A percentile compares a stretch with the other conserved stretches of the same genome.
These are phyloP conservation scores for Eublepharis macularius DNA, from an alignment of 2,113 vertebrate species.

Conservation along the genomic window DNA sequence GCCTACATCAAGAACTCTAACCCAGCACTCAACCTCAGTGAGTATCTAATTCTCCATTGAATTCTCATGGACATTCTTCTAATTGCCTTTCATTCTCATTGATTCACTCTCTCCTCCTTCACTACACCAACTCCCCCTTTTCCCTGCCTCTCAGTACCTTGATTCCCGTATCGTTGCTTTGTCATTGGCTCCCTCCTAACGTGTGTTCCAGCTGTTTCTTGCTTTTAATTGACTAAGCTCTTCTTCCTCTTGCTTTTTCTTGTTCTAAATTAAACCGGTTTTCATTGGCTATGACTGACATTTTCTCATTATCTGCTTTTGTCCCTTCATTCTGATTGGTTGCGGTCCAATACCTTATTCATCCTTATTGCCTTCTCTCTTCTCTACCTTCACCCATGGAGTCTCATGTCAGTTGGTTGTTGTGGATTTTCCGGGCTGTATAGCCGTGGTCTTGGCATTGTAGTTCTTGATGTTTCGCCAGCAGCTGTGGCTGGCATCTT, in stretches of 20 bases:
- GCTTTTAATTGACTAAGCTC: slow-evolving; percentile 15
- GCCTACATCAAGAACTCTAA: slow-evolving; percentile 92
- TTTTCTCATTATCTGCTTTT: not conserved
- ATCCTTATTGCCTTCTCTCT: not conserved
- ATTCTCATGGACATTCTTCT: too few species aligned
- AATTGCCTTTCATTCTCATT: not conserved
- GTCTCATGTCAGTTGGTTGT: not conserved
- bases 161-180: not conserved
- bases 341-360: not conserved
- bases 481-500: too few species aligned
- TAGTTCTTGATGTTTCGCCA: too few species aligned
- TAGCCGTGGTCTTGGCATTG: too few species aligned
- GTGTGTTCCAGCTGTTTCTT: not conserved
- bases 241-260: not conserved
- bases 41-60: slow-evolving; percentile 49
- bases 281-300: not conserved
- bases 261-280: not conserved
- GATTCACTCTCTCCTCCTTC: slow-evolving; percentile 73
- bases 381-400: not conserved
- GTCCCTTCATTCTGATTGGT: not conserved
- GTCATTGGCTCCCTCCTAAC: not conserved
- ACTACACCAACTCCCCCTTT: slow-evolving; percentile 52
- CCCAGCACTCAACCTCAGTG: slow-evolving; percentile 83
- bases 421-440: too few species aligned
- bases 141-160: not conserved